Base-by-base conservation (phyloP, 2,888 invertebrate species). In the Portevinia maculata region DNA sequence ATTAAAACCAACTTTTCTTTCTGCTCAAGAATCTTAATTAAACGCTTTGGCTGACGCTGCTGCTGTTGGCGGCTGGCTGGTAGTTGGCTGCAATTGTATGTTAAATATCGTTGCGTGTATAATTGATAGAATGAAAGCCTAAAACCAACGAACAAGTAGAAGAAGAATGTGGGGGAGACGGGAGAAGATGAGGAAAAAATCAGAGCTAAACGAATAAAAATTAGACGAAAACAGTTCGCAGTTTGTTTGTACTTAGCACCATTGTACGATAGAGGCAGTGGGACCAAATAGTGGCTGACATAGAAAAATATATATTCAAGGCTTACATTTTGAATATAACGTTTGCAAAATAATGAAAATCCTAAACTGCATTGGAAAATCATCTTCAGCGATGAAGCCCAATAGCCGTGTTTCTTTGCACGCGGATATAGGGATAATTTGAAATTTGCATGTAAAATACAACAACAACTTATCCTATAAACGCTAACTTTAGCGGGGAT, bases 1-100 rank as follows among this genome's bases (percentile, higher is more conserved):
- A 83, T 78, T 83, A 83, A 83, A 71, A 73, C 37, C 55, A 78
- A 78, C 83, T 78, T 83, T 83, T 83, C 78, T 78, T 83, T 83
- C 67, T 32, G 60, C 44, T 64, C 48, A 73, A 83, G 83, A 71
- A 76, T 76, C 83, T 76, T 83, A 83, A 83, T 83, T 83, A 83
- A 83, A 73, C 21, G 71, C 50, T 73, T 44, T 44, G 32, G 59
- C 13, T 55, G 21, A 24, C 21, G 60, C 11, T 32, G 24, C 24
- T 24, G 41, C 46, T 24, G 34, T 3, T 24, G 21, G 32, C 28
- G 28, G 59, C 2, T 24, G 9, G 19, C 9, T 62, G 39, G 7
- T 1, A 19, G 15, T 32, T 28, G 59, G 32, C 19, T 71, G 71
- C 78, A 59, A 41, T 62, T 55, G 60, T 41, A 32, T 59, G 48